Conservation (phyloP, 2,888 invertebrate genomes). For the Gandaritis pyraliata region DNA sequence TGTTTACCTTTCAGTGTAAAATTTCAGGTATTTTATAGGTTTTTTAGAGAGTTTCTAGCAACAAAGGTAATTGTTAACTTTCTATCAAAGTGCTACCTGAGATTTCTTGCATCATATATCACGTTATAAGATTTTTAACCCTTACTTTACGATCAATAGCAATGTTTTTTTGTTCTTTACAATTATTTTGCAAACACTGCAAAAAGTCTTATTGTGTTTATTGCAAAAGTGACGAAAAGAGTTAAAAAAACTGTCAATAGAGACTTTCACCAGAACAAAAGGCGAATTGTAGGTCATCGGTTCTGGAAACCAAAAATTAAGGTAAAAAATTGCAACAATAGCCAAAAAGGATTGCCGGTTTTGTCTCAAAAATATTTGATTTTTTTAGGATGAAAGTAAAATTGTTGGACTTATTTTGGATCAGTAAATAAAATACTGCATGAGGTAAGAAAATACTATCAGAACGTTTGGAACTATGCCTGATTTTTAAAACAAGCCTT, state of each 20-base stretch:
- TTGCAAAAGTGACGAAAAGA: slow-evolving; percentile 65
- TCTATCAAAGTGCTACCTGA: slow-evolving; percentile 47
- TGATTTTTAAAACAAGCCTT: no score
- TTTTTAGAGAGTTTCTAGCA: background rate
- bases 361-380: background rate
- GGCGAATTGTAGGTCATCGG: slow-evolving; percentile 57
- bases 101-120: slow-evolving; percentile 51
- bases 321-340: slow-evolving; percentile 50
- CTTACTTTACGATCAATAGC: slow-evolving; percentile 15
- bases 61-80: slow-evolving; percentile 11
- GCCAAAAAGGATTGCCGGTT: slow-evolving; percentile 29
- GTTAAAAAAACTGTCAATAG: slow-evolving; percentile 62
- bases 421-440: no score
- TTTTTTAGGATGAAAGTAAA: background rate
- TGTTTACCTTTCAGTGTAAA: slow-evolving; percentile 38
- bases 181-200: slow-evolving; percentile 39
- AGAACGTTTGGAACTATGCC: no score
- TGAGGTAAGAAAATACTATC: no score
- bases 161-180: slow-evolving; percentile 36
- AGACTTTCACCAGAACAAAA: slow-evolving; percentile 75
- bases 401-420: no score
- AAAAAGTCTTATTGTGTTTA: slow-evolving; percentile 31
- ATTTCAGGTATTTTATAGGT: slow-evolving; percentile 26
- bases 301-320: slow-evolving; percentile 56
- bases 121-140: slow-evolving; percentile 26